Base-by-base conservation (phyloP, 2,888 invertebrate genomes). In the Miltochrista miniata region DNA sequence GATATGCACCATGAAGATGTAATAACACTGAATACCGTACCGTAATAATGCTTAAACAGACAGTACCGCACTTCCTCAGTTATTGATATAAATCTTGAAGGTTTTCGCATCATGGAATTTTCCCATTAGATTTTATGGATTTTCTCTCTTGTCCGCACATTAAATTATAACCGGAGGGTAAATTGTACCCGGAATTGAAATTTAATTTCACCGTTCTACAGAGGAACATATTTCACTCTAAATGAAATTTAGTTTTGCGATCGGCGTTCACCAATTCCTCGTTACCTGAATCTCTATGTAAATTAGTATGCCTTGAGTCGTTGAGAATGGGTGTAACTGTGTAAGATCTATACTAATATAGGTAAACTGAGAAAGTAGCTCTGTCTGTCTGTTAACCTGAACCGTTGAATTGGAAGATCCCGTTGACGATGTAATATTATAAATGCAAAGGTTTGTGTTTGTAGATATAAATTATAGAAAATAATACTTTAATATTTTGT, bases 41-140 rank as follows among this genome's bases (percentile, higher is more conserved):
- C 42, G 58, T 60, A 66, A 68, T 72, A 66, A 72, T 54, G 59
- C 49, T 70, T 53, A 61, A 67, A 67, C 77, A 80, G 74, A 60
- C 72, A 72, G 68, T 68, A 69, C 67, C 70, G 63, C 65, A 68
- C 63, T 72, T 75, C 73, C 72, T 77, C 5, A 73, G 69, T 56
- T 64, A 65, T 74, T 75, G 78, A 86, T 81, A 88, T 88, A 87
- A 88, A 88, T 88, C 85, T 85, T 74, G 72, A 79, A 73, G 79
- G 81, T 76, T 69, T n/a, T n/a, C n/a, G n/a, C n/a, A n/a, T n/a
- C 69, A 74, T 70, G 83, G 85, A 87, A 89, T 87, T 88, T 81
- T 77, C 58, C 87, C 82, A 89, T 90, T 90, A 85, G 76, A 81
- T 85, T 90, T 90, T 86, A 90, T 86, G 86, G 86, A 86, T 86